Evolutionary conservation across 2,888 invertebrate genomes (phyloP).

Genomic region (Acleris sparsana): DNA sequence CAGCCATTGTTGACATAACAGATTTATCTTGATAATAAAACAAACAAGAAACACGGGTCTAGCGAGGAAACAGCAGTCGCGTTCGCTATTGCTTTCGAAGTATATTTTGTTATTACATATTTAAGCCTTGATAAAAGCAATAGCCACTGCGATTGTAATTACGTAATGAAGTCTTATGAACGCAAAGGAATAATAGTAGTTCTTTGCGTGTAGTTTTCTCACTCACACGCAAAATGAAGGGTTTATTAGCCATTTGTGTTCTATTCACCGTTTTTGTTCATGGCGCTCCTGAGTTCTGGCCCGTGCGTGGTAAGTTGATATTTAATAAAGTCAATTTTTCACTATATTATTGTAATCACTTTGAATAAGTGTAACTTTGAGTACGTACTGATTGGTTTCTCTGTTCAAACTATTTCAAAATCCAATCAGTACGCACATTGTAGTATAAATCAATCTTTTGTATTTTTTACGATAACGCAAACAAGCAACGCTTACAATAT

Average conservation of each 20-base stretch:
- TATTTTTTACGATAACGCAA: too few relatives aligned
- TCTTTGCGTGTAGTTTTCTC: constrained; percentile 13
- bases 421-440: too few relatives aligned
- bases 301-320: not conserved
- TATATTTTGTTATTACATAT: not conserved
- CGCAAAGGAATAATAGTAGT: constrained; percentile 12
- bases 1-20: constrained; percentile 13
- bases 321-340: too few relatives aligned
- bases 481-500: too few relatives aligned
- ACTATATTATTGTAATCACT: too few relatives aligned
- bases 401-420: too few relatives aligned
- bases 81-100: constrained; percentile 4
- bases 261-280: constrained; percentile 10
- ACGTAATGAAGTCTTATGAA: not conserved
- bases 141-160: not conserved
- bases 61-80: not conserved
- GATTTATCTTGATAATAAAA: constrained; percentile 14
- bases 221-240: constrained; percentile 16
- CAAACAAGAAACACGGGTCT: not conserved
- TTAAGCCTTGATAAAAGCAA: not conserved
- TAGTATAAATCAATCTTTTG: too few relatives aligned
- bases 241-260: constrained; percentile 13
- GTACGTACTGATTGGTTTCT: too few relatives aligned
- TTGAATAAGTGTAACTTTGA: too few relatives aligned
- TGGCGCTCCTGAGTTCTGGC: not conserved